These are phyloP conservation scores for Loxodonta africana DNA, from an alignment of 2,113 vertebrate species.

Conservation along the genomic window DNA sequence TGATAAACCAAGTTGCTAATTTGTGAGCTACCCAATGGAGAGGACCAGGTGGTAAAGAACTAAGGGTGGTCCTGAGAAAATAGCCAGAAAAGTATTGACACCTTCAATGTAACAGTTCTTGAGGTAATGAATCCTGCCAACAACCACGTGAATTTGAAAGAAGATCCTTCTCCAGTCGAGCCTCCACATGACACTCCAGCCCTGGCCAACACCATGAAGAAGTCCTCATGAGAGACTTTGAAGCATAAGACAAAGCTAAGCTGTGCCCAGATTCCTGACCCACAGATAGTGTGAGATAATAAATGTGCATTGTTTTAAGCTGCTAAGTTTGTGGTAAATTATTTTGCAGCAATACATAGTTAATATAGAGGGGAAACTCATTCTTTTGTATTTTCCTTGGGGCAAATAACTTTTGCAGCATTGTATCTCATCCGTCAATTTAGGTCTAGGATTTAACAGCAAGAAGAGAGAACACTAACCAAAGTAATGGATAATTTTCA, in stretches of 20 bases:
- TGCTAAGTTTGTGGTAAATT: conserved; percentile 10
- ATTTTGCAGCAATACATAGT: conserved; percentile 25
- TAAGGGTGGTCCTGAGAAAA: background rate
- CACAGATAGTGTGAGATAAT: background rate
- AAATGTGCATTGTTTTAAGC: conserved; percentile 2
- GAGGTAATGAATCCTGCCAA: conserved; percentile 27
- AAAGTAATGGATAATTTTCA: conserved; percentile 45
- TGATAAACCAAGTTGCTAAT: conserved; percentile 16
- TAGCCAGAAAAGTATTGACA: background rate
- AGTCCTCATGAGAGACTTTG: background rate
- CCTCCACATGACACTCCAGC: background rate
- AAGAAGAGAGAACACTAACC: conserved; percentile 34
- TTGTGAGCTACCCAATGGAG: conserved; percentile 1
- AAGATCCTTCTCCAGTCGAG: background rate
- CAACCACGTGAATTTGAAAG: background rate
- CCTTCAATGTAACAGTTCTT: background rate
- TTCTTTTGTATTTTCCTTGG: conserved; percentile 50
- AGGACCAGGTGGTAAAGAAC: background rate
- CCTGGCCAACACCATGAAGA: background rate
- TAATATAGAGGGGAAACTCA: background rate
- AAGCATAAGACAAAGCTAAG: background rate
- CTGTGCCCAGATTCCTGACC: background rate
- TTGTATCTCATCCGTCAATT: conserved; percentile 38
- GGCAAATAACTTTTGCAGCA: background rate
- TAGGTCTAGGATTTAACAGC: conserved; percentile 34